These are phyloP conservation scores for Typhlichthys subterraneus DNA, from an alignment of 2,797 vertebrate species.

Conservation along the genomic window DNA sequence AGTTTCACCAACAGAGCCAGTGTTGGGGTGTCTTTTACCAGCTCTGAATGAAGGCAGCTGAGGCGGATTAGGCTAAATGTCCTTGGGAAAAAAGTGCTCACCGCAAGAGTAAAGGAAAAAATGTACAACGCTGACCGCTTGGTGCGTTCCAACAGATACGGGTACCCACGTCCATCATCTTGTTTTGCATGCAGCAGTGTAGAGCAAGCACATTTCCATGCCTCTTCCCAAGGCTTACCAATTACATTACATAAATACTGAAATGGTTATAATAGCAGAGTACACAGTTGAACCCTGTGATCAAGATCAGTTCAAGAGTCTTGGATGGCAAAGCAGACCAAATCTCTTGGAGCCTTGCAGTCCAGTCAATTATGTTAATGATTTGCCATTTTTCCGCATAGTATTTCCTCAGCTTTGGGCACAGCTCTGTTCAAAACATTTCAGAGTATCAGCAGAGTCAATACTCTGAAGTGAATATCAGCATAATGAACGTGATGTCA, in stretches of 20 bases:
- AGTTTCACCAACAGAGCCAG: slow-evolving; percentile 65
- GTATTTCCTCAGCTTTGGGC: background rate
- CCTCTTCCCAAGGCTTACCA: slow-evolving; percentile 1
- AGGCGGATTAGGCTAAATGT: slow-evolving; percentile 80
- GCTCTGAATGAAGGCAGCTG: slow-evolving; percentile 79
- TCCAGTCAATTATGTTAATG: background rate
- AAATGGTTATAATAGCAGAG: background rate
- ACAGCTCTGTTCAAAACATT: background rate
- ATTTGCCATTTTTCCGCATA: background rate
- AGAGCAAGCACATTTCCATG: slow-evolving; percentile 9
- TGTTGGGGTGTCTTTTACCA: slow-evolving; percentile 73
- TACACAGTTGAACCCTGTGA: background rate
- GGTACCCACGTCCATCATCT: slow-evolving; percentile 45
- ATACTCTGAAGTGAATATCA: slow-evolving; percentile 1
- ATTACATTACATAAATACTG: slow-evolving; percentile 1
- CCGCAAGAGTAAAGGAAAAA: slow-evolving; percentile 75
- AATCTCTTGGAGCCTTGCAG: no score
- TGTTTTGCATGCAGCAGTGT: slow-evolving; percentile 37
- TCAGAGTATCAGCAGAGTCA: background rate
- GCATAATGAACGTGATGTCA: slow-evolving; percentile 41
- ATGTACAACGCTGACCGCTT: slow-evolving; percentile 73
- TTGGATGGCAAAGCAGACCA: background rate
- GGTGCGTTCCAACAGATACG: slow-evolving; percentile 66
- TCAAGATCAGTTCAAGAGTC: slow-evolving; percentile 12
- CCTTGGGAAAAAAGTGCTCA: slow-evolving; percentile 78